A percentile compares a stretch with the other conserved stretches of the same genome.
Conservation (phyloP, 2,797 vertebrate species). For the Synaphobranchus kaupii region DNA sequence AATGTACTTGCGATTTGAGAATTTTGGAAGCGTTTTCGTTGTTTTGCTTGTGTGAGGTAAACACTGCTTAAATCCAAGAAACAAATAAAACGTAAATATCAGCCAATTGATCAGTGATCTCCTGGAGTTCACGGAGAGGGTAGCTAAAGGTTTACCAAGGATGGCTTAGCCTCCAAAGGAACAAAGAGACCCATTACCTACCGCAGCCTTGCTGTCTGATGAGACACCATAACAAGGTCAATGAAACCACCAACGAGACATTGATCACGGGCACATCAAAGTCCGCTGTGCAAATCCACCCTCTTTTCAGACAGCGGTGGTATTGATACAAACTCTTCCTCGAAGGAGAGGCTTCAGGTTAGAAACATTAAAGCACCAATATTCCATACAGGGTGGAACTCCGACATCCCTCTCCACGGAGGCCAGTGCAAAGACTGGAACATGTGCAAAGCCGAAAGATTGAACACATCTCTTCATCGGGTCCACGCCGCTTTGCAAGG, state of each 20-base stretch:
- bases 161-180: constrained; percentile 79
- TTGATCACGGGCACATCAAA: constrained; percentile 80
- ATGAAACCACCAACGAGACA: constrained; percentile 77
- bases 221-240: constrained; percentile 76
- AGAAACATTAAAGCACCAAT: constrained; percentile 62
- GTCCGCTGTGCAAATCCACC: constrained; percentile 73
- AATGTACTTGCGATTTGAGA: constrained; percentile 29
- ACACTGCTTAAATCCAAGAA: constrained; percentile 64
- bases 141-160: constrained; percentile 72
- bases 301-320: constrained; percentile 74
- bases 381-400: constrained; percentile 64
- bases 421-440: constrained; percentile 57
- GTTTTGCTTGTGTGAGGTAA: constrained; percentile 55
- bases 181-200: constrained; percentile 71
- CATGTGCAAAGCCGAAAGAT: constrained; percentile 44
- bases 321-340: constrained; percentile 74
- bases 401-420: constrained; percentile 66
- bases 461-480: not conserved
- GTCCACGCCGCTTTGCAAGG: not conserved
- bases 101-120: constrained; percentile 76
- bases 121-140: constrained; percentile 71
- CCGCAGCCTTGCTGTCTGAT: constrained; percentile 65
- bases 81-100: constrained; percentile 72
- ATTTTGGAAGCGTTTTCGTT: constrained; percentile 51
- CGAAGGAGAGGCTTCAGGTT: constrained; percentile 68